Evolutionary conservation across 2,888 invertebrate species (phyloP).

Genomic region (Sipha maydis): DNA sequence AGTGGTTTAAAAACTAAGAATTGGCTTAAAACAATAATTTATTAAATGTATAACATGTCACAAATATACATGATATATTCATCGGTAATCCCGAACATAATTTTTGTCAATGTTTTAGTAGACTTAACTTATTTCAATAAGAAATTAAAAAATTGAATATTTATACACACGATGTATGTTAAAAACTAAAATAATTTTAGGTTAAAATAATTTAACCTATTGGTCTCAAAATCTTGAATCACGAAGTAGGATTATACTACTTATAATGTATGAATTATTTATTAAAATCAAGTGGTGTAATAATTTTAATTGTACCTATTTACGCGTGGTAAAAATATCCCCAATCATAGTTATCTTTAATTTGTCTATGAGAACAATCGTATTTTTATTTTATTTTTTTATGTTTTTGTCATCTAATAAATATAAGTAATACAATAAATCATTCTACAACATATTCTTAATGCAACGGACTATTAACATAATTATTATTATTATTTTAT

Average conservation of each 20-base stretch:
- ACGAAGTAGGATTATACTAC: neutral
- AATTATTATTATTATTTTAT: neutral
- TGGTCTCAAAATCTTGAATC: neutral
- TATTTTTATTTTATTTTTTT: neutral
- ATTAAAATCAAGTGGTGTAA: neutral
- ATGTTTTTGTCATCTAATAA: neutral
- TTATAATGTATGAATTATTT: neutral
- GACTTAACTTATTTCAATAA: neutral
- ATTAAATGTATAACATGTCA: neutral
- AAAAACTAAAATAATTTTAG: neutral
- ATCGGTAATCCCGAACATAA: neutral
- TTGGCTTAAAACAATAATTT: constrained; percentile 22
- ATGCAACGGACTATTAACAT: neutral
- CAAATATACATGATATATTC: neutral
- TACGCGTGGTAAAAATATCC: neutral
- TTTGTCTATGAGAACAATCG: neutral
- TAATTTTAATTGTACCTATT: neutral
- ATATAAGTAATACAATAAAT: neutral
- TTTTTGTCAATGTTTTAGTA: constrained; percentile 15
- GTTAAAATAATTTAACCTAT: too few species aligned
- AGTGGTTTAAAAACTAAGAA: constrained; percentile 27
- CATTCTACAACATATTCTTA: neutral
- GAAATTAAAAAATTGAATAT: neutral
- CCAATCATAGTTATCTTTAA: neutral
- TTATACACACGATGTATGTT: neutral